phyloP scores from a whole-genome alignment of 1,140 invertebrate genomes.

The Drosophila tani region DNA sequence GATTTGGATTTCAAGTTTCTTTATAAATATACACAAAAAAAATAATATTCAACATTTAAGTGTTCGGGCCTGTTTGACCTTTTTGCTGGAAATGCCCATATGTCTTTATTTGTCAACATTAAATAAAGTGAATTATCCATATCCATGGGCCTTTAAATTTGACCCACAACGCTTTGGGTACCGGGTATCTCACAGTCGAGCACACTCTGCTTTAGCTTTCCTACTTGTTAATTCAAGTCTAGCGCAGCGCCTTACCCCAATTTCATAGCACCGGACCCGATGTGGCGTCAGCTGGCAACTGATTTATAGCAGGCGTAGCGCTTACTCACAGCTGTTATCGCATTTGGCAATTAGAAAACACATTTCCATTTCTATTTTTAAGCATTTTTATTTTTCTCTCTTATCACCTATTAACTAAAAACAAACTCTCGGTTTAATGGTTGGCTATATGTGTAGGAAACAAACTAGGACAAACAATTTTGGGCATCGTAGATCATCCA shows the following conservation, averaged over 20 bases:
- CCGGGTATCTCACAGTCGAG: too few relatives aligned
- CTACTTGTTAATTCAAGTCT: too few relatives aligned
- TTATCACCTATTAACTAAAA: slow-evolving; percentile 43
- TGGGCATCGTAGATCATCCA: slow-evolving; percentile 19
- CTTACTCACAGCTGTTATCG: slow-evolving; percentile 18
- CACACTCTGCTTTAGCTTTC: too few relatives aligned
- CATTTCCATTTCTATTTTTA: slow-evolving; percentile 23
- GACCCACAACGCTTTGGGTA: too few relatives aligned
- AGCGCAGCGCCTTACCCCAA: slow-evolving; percentile 1
- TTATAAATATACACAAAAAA: too few relatives aligned
- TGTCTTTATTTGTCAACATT: too few relatives aligned
- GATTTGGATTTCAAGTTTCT: too few relatives aligned
- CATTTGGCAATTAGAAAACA: slow-evolving; percentile 15
- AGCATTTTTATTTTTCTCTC: slow-evolving; percentile 36
- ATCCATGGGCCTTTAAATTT: too few relatives aligned
- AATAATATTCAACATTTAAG: too few relatives aligned
- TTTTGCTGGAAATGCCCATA: too few relatives aligned
- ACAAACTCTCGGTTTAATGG: slow-evolving; percentile 39
- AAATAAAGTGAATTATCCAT: too few relatives aligned
- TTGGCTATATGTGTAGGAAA: slow-evolving; percentile 26
- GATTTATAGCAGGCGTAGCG: neutral
- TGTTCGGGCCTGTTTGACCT: too few relatives aligned
- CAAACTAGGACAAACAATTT: slow-evolving; percentile 51
- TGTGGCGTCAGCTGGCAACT: slow-evolving; percentile 5
- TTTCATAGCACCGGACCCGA: neutral